phyloP scores from a whole-genome alignment of 2,797 vertebrate genomes.

The Acrossocheilus wenchowensis region DNA sequence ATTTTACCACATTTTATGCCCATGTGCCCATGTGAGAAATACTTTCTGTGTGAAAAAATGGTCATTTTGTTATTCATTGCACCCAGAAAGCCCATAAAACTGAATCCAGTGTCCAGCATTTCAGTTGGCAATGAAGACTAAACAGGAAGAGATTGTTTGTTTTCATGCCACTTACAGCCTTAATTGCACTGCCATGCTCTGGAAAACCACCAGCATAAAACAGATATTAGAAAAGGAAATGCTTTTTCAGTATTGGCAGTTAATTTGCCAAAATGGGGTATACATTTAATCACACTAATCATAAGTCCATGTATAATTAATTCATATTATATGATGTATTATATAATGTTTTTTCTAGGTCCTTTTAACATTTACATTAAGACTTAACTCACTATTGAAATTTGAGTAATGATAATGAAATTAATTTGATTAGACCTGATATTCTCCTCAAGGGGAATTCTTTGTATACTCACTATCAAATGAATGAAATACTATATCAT shows the following conservation, averaged over 20 bases:
- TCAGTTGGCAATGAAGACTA: background rate
- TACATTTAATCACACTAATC: background rate
- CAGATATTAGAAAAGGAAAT: background rate
- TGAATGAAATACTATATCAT: background rate
- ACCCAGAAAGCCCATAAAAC: background rate
- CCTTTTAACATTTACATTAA: background rate
- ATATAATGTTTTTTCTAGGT: too few relatives aligned
- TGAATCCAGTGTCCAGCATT: background rate
- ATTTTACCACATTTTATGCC: background rate
- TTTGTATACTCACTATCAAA: background rate
- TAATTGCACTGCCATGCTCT: background rate
- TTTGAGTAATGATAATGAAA: too few relatives aligned
- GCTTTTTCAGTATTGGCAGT: background rate
- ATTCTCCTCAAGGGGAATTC: background rate
- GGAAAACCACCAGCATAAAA: background rate
- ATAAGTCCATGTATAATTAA: background rate
- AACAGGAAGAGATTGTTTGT: conserved; percentile 8
- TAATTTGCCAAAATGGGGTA: background rate
- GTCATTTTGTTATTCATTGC: background rate
- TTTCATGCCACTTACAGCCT: background rate
- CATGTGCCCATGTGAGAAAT: background rate
- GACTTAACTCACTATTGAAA: background rate
- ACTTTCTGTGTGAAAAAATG: background rate
- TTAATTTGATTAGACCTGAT: background rate
- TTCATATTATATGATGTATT: background rate